Evolutionary conservation across 2,888 invertebrate species (phyloP).

Genomic region (Hemithea aestivaria): DNA sequence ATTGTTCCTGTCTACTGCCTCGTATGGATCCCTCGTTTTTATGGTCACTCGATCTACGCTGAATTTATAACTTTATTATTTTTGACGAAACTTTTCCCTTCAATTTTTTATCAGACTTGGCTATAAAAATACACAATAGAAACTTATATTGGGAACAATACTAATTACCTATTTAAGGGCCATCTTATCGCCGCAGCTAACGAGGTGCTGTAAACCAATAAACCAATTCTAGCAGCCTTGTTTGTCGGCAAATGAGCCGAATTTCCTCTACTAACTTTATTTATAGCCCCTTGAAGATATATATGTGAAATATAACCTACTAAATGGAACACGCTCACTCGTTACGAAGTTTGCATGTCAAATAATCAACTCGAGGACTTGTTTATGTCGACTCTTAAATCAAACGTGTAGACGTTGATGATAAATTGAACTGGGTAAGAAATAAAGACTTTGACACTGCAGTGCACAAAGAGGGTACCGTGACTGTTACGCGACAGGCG

Average conservation of each 20-base stretch:
- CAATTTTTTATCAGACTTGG: neutral
- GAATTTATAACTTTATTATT: conserved; percentile 6
- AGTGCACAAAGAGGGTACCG: conserved; percentile 6
- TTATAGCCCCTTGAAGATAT: conserved; percentile 47
- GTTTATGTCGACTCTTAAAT: conserved; percentile 27
- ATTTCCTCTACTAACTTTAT: conserved; percentile 59
- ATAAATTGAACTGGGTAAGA: conserved; percentile 11
- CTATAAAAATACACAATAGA: conserved; percentile 21
- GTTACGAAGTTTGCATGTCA: conserved; percentile 38
- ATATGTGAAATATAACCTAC: conserved; percentile 52
- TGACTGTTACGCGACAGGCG: conserved; percentile 18
- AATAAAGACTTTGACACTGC: conserved; percentile 14
- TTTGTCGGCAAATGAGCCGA: conserved; percentile 57
- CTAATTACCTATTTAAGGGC: conserved; percentile 71
- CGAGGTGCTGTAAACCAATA: conserved; percentile 69
- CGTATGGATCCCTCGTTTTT: too few species aligned
- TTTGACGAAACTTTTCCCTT: conserved; percentile 4
- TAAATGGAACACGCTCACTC: conserved; percentile 54
- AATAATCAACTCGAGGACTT: conserved; percentile 25
- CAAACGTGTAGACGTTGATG: conserved; percentile 8
- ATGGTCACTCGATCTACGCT: too few species aligned
- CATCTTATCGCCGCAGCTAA: conserved; percentile 64
- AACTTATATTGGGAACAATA: conserved; percentile 54
- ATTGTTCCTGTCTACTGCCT: too few species aligned
- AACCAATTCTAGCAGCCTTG: conserved; percentile 55